Evolutionary conservation across 2,888 invertebrate genomes (phyloP).

Genomic region (Macaria notata): DNA sequence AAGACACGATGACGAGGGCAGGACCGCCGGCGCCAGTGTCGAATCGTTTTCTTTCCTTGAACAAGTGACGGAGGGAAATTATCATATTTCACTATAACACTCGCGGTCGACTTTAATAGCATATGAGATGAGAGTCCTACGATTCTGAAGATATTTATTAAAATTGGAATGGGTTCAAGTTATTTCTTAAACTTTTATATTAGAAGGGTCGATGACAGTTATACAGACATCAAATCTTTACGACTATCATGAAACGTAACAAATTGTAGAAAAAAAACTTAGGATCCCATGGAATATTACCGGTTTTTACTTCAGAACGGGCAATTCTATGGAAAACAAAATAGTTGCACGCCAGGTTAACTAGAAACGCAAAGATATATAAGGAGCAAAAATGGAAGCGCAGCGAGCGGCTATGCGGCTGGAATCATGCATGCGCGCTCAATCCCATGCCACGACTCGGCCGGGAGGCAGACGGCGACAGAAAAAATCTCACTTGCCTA

Average conservation of each 20-base stretch:
- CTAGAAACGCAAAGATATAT: conserved; percentile 37
- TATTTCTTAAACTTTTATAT: conserved; percentile 30
- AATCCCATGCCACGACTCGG: conserved; percentile 50
- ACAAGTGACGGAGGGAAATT: conserved; percentile 57
- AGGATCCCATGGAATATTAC: neutral
- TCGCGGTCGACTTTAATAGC: conserved; percentile 60
- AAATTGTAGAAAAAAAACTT: conserved; percentile 15
- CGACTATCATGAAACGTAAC: conserved; percentile 30
- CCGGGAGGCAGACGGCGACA: conserved; percentile 44
- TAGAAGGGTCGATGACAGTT: conserved; percentile 40
- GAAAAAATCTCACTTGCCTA: conserved; percentile 66
- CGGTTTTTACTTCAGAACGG: neutral
- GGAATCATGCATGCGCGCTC: conserved; percentile 59
- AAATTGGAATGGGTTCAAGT: conserved; percentile 45
- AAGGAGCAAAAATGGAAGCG: conserved; percentile 45
- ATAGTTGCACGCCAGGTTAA: conserved; percentile 19
- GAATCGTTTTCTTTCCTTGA: conserved; percentile 51
- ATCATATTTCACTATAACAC: conserved; percentile 72
- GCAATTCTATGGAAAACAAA: conserved; percentile 2
- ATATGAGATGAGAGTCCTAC: conserved; percentile 40
- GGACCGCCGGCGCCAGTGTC: conserved; percentile 67
- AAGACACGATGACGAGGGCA: conserved; percentile 50
- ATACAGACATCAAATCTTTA: conserved; percentile 41
- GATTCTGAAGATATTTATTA: conserved; percentile 44
- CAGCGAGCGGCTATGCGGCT: conserved; percentile 43